Conservation (phyloP, 2,113 vertebrate species). For the Promerops cafer region DNA sequence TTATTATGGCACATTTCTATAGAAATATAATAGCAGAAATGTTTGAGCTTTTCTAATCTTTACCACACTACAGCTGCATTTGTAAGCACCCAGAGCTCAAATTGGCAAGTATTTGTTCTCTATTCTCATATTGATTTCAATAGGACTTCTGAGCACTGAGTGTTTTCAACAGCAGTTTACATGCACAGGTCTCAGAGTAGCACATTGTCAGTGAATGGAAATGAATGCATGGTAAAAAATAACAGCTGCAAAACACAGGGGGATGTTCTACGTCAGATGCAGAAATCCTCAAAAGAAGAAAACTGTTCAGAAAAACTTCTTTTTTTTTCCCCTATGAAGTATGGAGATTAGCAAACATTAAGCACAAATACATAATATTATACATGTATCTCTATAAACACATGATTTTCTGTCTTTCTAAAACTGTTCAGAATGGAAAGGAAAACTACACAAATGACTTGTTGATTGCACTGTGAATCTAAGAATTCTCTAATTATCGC, state of each 20-base stretch:
- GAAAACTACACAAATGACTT: conserved; percentile 37
- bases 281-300: conserved; percentile 11
- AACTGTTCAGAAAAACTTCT: background rate
- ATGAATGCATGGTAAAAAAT: conserved; percentile 7
- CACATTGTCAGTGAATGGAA: conserved; percentile 1
- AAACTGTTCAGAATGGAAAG: background rate
- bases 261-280: background rate
- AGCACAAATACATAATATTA: background rate
- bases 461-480: conserved; percentile 45
- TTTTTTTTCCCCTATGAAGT: background rate
- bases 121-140: conserved; percentile 42
- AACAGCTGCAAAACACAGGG: conserved; percentile 18
- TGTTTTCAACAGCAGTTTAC: conserved; percentile 26
- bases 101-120: conserved; percentile 26
- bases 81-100: conserved; percentile 12
- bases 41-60: background rate
- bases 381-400: background rate
- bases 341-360: conserved; percentile 2
- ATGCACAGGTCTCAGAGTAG: background rate
- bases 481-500: conserved; percentile 44
- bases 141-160: conserved; percentile 13
- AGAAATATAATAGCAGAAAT: background rate
- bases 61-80: background rate
- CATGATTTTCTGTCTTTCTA: conserved; percentile 28
- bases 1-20: background rate